Evolutionary conservation across 1,140 invertebrate genomes (phyloP), one percentile per base, ranked within the genome.

Genomic region (Brachionus koreanus): DNA sequence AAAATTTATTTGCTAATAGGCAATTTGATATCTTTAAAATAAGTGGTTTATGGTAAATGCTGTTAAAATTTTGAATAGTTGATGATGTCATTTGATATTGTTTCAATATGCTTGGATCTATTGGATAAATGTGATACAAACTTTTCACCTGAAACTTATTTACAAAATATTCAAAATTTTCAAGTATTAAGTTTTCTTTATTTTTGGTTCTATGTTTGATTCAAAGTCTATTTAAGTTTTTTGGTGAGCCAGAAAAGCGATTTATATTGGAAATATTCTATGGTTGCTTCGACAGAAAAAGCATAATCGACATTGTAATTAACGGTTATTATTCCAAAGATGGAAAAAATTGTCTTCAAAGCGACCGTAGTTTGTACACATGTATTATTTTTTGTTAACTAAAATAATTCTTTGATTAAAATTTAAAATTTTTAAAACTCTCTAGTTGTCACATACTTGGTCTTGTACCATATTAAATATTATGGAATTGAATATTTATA

Each of bases 291-390:
- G 76, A 79, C 39, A 39, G 61, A 39, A 57, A 61, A 42, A 57
- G 35, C 19, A 79, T 79, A 13, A 1, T 79, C 7, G 61, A 65
- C 16, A 79, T 65, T 16, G 76, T 79, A 2, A 49, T 79, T 5
- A 29, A 79, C 25, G 76, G 76, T 12, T 79, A 79, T 19, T 79
- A 61, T 49, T 57, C 23, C 1, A 79, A 79, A 63, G 76, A 79
- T 19, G 76, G 76, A 7, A 57, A 79, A 61, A 79, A 79, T 43
- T 65, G 61, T 39, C 49, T 79, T 9, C 46, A 43, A 39, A 61
- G 16, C 4, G 49, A 79, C 5, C 46, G 76, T n/a, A 79, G 76
- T 35, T 43, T 79, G 16, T 79, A 61, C 16, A 57, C 39, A 39
- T 57, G 76, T 79, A 57, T 33, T 69, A n/a, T 65, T 10, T 35